phyloP scores from a whole-genome alignment of 2,888 invertebrate genomes.

The Autographa gamma region DNA sequence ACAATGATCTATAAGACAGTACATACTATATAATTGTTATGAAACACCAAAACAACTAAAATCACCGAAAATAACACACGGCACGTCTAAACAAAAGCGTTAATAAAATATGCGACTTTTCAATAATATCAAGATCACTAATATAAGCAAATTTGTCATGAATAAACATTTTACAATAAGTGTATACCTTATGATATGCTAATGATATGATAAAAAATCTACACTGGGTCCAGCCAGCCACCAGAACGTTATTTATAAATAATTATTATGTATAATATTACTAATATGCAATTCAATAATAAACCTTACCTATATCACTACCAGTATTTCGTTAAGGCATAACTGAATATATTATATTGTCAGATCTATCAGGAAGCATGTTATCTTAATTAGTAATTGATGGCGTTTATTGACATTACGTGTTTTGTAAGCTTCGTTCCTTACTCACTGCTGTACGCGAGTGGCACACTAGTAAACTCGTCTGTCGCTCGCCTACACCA shows the following conservation, averaged over 20 bases:
- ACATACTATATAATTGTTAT: constrained; percentile 21
- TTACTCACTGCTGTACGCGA: constrained; percentile 26
- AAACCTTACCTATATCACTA: constrained; percentile 82
- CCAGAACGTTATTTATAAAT: constrained; percentile 69
- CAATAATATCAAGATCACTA: constrained; percentile 37
- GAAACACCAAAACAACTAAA: constrained; percentile 48
- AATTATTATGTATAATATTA: constrained; percentile 69
- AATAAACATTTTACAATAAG: constrained; percentile 69
- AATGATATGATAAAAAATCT: constrained; percentile 88
- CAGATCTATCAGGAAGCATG: constrained; percentile 88
- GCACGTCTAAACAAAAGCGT: constrained; percentile 28
- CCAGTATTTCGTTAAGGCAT: constrained; percentile 86
- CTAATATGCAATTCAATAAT: constrained; percentile 82
- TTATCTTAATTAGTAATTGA: constrained; percentile 86
- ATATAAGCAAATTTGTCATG: constrained; percentile 64
- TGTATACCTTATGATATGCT: constrained; percentile 84
- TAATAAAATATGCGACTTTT: constrained; percentile 21
- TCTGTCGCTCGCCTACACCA: constrained; percentile 20
- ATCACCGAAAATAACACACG: constrained; percentile 46
- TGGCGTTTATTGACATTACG: constrained; percentile 78
- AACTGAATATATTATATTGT: constrained; percentile 86
- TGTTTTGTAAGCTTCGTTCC: constrained; percentile 61
- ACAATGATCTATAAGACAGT: neutral
- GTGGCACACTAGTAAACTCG: constrained; percentile 11
- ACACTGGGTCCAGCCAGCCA: constrained; percentile 83